Conservation (phyloP, 2,797 vertebrate species). For the Crenichthys baileyi region DNA sequence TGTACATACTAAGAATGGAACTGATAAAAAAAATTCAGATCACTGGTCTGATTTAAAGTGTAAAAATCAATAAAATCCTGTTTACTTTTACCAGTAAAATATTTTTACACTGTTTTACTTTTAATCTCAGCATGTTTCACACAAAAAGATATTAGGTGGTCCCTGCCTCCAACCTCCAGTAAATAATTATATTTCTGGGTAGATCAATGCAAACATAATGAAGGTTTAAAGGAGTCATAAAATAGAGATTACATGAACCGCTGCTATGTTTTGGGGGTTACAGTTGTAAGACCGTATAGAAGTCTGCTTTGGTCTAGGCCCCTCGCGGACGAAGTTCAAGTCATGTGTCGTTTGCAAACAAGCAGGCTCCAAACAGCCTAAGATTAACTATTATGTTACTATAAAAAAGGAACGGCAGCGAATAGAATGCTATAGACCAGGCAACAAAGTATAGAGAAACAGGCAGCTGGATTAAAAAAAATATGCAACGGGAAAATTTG, state of each 20-base stretch:
- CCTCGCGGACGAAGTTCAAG: not conserved
- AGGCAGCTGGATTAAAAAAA: not conserved
- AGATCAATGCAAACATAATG: not conserved
- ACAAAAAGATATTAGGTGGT: not conserved
- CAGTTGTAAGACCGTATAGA: not conserved
- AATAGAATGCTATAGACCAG: not conserved
- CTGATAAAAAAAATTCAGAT: not conserved
- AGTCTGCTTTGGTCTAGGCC: not conserved
- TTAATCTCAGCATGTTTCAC: not conserved
- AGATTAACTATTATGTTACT: not conserved
- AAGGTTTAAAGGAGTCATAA: not conserved
- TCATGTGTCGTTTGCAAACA: not conserved
- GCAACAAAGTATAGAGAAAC: not conserved
- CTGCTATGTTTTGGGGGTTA: not conserved
- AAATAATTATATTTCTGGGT: not conserved
- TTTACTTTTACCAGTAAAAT: not conserved
- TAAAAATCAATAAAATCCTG: not conserved
- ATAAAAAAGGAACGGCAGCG: not conserved
- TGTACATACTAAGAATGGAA: not conserved
- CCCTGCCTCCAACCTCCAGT: not conserved
- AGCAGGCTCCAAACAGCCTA: not conserved
- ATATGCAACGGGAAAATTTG: not conserved
- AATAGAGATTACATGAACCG: not conserved
- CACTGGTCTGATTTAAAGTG: not conserved
- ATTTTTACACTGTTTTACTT: not conserved